A percentile compares a stretch with the other conserved stretches of the same genome.
Evolutionary conservation across 2,113 vertebrate genomes (phyloP).

Genomic region (Petroica traversi): DNA sequence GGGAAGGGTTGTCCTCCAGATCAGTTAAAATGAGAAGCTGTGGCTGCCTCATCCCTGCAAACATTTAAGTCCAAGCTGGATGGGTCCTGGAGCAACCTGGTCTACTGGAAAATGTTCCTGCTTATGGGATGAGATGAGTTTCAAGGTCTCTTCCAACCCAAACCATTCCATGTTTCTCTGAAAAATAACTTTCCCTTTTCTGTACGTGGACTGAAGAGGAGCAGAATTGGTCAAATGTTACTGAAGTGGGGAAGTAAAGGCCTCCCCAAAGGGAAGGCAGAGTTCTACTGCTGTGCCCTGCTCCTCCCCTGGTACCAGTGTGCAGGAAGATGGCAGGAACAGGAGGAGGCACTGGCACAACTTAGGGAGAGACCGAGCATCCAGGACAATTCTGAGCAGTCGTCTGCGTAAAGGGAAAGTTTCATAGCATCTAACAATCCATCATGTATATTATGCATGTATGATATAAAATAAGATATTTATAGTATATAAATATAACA

Average conservation of each 20-base stretch:
- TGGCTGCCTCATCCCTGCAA: not conserved
- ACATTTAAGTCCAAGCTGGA: not conserved
- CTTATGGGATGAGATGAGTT: too few species aligned
- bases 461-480: not conserved
- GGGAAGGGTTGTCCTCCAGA: not conserved
- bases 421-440: not conserved
- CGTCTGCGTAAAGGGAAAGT: not conserved
- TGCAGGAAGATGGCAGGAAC: not conserved
- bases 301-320: not conserved
- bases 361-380: not conserved
- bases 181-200: not conserved
- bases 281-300: not conserved
- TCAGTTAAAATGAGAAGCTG: not conserved
- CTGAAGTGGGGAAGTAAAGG: not conserved
- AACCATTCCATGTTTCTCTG: not conserved
- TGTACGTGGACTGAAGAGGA: fast-evolving
- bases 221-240: not conserved
- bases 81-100: not conserved
- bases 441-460: too few species aligned
- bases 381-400: not conserved
- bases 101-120: not conserved
- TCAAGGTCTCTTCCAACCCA: not conserved
- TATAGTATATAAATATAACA: not conserved
- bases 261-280: not conserved
- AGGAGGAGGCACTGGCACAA: not conserved